Conservation (phyloP, 2,797 vertebrate genomes). For the Rhynchotus rufescens region DNA sequence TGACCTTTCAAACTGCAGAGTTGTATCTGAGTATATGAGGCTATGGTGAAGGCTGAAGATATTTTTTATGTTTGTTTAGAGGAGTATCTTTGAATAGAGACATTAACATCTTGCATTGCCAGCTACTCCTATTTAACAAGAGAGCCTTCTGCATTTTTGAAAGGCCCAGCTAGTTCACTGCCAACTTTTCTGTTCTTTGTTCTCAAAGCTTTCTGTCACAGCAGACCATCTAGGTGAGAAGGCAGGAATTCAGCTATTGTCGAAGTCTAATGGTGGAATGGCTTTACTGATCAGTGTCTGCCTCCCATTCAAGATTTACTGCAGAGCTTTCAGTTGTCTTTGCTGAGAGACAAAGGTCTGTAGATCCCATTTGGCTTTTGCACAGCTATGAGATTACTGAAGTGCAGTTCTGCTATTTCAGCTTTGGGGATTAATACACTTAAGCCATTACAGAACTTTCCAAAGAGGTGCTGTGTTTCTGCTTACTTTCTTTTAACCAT, state of each 20-base stretch:
- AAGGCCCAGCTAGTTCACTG: background rate
- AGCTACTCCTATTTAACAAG: background rate
- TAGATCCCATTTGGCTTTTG: background rate
- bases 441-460: background rate
- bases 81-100: background rate
- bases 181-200: background rate
- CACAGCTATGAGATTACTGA: background rate
- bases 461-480: background rate
- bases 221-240: background rate
- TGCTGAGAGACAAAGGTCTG: slow-evolving; percentile 8
- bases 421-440: background rate
- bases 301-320: background rate
- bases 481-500: background rate
- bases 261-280: background rate
- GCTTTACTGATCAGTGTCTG: background rate
- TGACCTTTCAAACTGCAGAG: background rate
- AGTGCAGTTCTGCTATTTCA: background rate
- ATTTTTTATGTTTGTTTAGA: background rate
- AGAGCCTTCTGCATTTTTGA: background rate
- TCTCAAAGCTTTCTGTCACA: background rate
- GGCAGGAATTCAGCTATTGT: background rate
- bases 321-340: background rate
- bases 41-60: background rate
- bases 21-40: background rate
- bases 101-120: background rate